phyloP scores from a whole-genome alignment of 2,797 vertebrate species.

The Spheniscus humboldti region DNA sequence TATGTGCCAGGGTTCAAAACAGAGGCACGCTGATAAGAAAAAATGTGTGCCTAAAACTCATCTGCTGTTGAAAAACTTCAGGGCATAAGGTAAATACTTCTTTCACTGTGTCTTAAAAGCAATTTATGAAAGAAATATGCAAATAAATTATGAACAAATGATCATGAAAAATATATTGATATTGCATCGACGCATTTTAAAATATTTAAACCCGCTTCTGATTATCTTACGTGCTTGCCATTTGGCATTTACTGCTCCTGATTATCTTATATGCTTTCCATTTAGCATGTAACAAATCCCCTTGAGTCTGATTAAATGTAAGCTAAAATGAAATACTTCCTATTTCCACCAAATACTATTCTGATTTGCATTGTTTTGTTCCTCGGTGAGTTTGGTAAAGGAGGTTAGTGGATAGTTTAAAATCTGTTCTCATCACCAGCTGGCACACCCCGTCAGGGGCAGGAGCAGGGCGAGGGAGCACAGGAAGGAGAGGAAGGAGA shows the following conservation, averaged over 20 bases:
- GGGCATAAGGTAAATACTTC: neutral
- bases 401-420: neutral
- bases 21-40: neutral
- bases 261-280: neutral
- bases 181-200: neutral
- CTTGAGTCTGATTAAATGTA: neutral
- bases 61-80: neutral
- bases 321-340: neutral
- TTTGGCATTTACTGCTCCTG: neutral
- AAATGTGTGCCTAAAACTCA: neutral
- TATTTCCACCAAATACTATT: neutral
- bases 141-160: neutral
- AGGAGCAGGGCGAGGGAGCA: neutral
- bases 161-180: neutral
- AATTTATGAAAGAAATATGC: neutral
- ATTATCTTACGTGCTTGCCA: neutral
- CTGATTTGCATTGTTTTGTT: neutral
- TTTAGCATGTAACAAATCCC: neutral
- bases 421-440: neutral
- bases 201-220: neutral
- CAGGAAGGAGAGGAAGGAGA: rapidly evolving
- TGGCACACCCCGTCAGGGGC: neutral
- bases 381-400: neutral
- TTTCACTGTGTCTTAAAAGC: neutral
- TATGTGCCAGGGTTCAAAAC: neutral